A percentile compares a stretch with the other conserved stretches of the same genome.
These are phyloP conservation scores for Halisarca cf. caerulea DNA, from an alignment of 37 sponge, comb jelly and placozoan species.

Conservation along the genomic window DNA sequence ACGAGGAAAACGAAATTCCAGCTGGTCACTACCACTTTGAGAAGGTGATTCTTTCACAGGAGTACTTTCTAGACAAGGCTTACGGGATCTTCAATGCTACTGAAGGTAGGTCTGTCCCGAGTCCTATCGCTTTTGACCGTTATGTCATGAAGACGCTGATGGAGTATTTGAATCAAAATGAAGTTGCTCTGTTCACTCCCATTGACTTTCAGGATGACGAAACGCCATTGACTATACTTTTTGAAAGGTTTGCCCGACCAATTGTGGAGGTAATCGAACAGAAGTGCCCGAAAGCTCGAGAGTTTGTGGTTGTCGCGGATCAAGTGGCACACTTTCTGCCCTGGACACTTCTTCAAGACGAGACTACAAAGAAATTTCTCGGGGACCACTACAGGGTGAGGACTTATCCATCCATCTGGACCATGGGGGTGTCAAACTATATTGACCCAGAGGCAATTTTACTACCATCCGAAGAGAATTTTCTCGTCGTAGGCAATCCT, in stretches of 20 bases:
- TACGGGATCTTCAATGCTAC: background rate
- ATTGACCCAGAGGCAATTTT: background rate
- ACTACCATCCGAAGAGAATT: conserved; percentile 10
- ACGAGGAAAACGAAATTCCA: background rate
- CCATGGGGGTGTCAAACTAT: conserved; percentile 43
- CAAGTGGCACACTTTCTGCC: conserved; percentile 65
- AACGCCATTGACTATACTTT: conserved; percentile 50
- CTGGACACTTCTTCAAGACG: conserved; percentile 37
- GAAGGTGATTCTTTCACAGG: background rate
- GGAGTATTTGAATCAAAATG: conserved; percentile 10
- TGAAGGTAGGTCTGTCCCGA: background rate
- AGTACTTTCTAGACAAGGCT: background rate
- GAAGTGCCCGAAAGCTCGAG: background rate
- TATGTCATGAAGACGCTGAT: conserved; percentile 25
- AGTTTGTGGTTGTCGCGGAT: conserved; percentile 60
- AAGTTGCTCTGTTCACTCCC: background rate
- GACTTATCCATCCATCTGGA: conserved; percentile 56
- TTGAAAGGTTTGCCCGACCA: conserved; percentile 39
- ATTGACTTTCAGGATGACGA: background rate
- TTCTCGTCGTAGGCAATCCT: conserved; percentile 71
- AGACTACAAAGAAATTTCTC: conserved; percentile 24
- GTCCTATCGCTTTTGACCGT: background rate
- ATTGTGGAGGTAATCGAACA: conserved; percentile 31
- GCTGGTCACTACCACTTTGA: background rate
- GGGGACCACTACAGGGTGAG: conserved; percentile 56